Conservation (phyloP, 2,113 vertebrate species). For the Scomber colias region DNA sequence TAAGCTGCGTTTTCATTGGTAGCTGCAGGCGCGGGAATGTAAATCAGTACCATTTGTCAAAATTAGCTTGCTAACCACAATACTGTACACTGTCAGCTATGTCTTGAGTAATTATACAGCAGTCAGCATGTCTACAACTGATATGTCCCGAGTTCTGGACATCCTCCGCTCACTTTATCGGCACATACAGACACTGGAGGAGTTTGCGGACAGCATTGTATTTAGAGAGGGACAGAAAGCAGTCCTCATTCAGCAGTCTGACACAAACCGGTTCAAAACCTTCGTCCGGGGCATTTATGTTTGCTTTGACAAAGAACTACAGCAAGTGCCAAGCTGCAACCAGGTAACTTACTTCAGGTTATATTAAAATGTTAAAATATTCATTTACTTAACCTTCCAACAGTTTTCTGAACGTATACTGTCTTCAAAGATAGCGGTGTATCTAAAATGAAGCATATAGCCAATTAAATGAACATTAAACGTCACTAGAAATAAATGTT, state of each 20-base stretch:
- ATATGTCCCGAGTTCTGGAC: constrained; percentile 41
- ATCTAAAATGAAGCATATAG: neutral
- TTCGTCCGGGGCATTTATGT: constrained; percentile 71
- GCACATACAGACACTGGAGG: constrained; percentile 63
- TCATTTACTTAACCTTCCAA: too few relatives aligned
- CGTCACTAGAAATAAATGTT: neutral
- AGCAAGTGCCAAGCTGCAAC: constrained; percentile 68
- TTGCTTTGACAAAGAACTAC: constrained; percentile 71
- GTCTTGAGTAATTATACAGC: neutral
- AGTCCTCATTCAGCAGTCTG: constrained; percentile 56
- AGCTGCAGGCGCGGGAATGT: neutral
- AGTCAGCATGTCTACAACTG: constrained; percentile 47
- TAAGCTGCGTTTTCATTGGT: constrained; percentile 36
- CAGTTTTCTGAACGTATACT: neutral
- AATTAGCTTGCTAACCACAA: fast-evolving
- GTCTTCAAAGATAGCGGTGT: neutral
- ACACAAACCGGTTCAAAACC: constrained; percentile 58
- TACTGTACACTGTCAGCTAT: too few relatives aligned
- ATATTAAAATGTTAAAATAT: neutral
- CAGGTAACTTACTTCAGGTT: constrained; percentile 61
- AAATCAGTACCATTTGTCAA: neutral
- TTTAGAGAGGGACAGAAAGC: constrained; percentile 73
- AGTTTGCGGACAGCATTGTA: constrained; percentile 66
- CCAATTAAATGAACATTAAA: too few relatives aligned
- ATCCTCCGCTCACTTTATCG: constrained; percentile 73